A percentile compares a stretch with the other conserved stretches of the same genome.
phyloP scores from a whole-genome alignment of 2,888 invertebrate species.

The Drosophila phalerata region DNA sequence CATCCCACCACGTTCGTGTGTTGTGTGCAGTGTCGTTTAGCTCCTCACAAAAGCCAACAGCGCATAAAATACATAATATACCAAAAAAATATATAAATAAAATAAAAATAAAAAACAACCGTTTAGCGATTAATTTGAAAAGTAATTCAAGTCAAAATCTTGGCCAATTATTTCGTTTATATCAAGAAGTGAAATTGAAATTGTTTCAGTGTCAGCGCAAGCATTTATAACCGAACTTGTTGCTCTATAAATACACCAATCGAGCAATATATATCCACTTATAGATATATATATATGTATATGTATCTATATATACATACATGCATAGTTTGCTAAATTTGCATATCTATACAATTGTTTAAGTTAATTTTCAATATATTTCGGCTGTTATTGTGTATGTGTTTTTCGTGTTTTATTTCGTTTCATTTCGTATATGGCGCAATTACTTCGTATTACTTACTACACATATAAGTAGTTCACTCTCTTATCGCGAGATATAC shows the following conservation, averaged over 20 bases:
- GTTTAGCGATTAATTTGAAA: constrained; percentile 39
- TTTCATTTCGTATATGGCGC: constrained; percentile 36
- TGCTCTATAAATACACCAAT: constrained; percentile 32
- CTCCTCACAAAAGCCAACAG: constrained; percentile 49
- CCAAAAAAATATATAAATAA: constrained; percentile 22
- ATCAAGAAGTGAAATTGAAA: constrained; percentile 46
- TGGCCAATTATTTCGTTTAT: constrained; percentile 41
- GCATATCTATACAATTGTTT: constrained; percentile 27
- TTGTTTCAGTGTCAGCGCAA: constrained; percentile 46
- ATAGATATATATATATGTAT: constrained; percentile 2
- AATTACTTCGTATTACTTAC: constrained; percentile 36
- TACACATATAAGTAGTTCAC: constrained; percentile 34
- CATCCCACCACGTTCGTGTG: constrained; percentile 55
- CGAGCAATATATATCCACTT: constrained; percentile 22
- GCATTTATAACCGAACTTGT: constrained; percentile 38
- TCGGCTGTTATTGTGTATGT: constrained; percentile 15
- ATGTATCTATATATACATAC: background rate
- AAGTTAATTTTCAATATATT: constrained; percentile 15
- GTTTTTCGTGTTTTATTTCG: constrained; percentile 8
- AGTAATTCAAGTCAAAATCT: constrained; percentile 28
- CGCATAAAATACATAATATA: constrained; percentile 54
- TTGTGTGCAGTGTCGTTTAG: constrained; percentile 64
- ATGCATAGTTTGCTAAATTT: constrained; percentile 18
- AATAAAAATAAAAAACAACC: constrained; percentile 1
- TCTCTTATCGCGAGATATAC: constrained; percentile 39